Base-by-base conservation (phyloP, 2,113 vertebrate species). In the Tyrannus savana region DNA sequence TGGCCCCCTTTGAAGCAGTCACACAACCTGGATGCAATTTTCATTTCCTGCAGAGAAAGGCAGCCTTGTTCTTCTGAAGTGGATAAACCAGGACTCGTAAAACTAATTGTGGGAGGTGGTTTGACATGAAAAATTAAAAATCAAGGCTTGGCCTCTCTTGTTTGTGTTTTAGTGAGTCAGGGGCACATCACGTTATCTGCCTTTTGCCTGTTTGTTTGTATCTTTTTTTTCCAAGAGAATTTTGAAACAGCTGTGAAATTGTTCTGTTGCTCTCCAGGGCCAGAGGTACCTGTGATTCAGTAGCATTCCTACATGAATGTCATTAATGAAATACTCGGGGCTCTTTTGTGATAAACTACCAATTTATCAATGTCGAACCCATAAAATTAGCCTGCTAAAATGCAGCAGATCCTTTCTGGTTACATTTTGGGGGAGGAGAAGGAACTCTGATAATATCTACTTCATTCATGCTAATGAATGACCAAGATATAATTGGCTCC, bases 31-130 rank as follows among this genome's bases (percentile, higher is more conserved):
- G 74, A 73, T 85, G 72, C 69, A 77, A 62, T 95, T 90, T 95
- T 81, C 73, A 77, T 86, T 93, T 96, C 93, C 94, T 96, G 81
- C 71, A n/a, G 84, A 71, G 63, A 82, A 95, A 46, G 12, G 67
- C 12, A 0, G 71, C 69, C 81, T 66, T 52, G 67, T n/a, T 69
- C 67, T 77, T 63, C 90, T 79, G 63, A 67, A 79, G 53, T 3
- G 78, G 78, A 77, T 50, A 66, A 90, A 58, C 33, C 75, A 33
- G 53, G 9, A 15, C 71, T 90, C 16, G 2, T 89, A 92, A 76
- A 95, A 77, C 42, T 55, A 52, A 67, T 44, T 91, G 81, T 69
- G 76, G 78, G 93, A 84, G 62, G 37, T 68, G 78, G 63, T 59
- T 59, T 67, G 90, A 76, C 68, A 63, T 1, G 59, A 90, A 55